Evolutionary conservation across 2,113 vertebrate species (phyloP).

Genomic region (Poeciliopsis prolifica): DNA sequence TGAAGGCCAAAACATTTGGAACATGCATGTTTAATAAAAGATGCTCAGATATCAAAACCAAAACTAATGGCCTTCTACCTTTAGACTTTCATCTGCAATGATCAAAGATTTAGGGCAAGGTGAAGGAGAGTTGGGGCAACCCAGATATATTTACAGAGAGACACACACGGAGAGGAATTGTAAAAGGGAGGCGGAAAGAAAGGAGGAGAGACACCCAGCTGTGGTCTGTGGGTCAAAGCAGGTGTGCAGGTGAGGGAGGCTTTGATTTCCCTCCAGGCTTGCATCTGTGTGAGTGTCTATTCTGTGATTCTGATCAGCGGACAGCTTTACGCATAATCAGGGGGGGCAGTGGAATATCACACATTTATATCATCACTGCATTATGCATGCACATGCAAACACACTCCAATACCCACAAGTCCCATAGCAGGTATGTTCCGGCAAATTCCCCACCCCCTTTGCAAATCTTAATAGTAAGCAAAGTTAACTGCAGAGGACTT

Average conservation of each 20-base stretch:
- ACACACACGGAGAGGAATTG: conserved; percentile 17
- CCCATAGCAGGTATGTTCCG: conserved; percentile 4
- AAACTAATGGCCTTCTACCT: conserved; percentile 27
- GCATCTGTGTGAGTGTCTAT: conserved; percentile 49
- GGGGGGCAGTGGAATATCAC: conserved; percentile 58
- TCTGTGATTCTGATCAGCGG: conserved; percentile 66
- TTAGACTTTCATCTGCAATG: conserved; percentile 37
- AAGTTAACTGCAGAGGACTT: conserved; percentile 15
- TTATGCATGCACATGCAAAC: conserved; percentile 56
- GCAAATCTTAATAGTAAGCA: conserved; percentile 21
- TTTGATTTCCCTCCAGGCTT: conserved; percentile 72
- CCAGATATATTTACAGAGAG: conserved; percentile 6
- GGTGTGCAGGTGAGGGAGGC: conserved; percentile 71
- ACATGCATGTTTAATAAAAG: conserved; percentile 17
- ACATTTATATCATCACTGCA: conserved; percentile 58
- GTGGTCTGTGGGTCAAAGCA: conserved; percentile 66
- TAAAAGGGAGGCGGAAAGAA: conserved; percentile 13
- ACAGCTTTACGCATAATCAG: conserved; percentile 71
- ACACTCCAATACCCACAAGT: conserved; percentile 2
- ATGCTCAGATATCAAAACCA: conserved; percentile 23
- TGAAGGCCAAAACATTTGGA: conserved; percentile 9
- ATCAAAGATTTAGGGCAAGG: conserved; percentile 52
- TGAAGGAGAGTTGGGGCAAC: conserved; percentile 16
- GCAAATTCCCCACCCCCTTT: not conserved
- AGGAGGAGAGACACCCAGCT: conserved; percentile 68